These are phyloP conservation scores for Trachelipus rathkii DNA, from an alignment of 1,140 invertebrate genomes.

Conservation along the genomic window DNA sequence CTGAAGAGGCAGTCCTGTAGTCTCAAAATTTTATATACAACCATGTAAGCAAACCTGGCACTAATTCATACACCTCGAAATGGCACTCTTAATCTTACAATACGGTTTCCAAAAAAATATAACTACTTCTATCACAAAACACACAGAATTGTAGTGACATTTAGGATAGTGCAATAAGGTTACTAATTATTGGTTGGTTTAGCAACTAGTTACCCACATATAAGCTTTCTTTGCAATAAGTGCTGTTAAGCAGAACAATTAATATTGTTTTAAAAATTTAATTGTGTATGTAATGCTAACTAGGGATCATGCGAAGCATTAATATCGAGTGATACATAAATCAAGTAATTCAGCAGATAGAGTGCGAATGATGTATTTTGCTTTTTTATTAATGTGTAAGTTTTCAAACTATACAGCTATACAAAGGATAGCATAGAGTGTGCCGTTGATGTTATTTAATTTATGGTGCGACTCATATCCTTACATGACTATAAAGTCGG, in stretches of 20 bases:
- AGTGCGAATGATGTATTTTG: no score
- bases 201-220: background rate
- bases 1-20: background rate
- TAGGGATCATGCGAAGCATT: no score
- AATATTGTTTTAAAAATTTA: background rate
- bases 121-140: no score
- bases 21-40: slow-evolving; percentile 1
- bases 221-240: background rate
- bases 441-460: no score
- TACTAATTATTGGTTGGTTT: background rate
- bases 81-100: no score
- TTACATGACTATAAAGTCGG: no score
- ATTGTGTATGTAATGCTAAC: background rate
- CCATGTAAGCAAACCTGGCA: background rate
- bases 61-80: background rate
- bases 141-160: no score
- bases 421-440: no score
- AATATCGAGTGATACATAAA: background rate
- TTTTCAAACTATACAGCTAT: no score
- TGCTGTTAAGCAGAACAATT: background rate
- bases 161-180: slow-evolving; percentile 4
- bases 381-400: no score
- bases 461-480: no score
- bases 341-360: background rate
- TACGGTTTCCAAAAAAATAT: no score